A percentile compares a stretch with the other conserved stretches of the same genome.
Evolutionary conservation across 2,113 vertebrate species (phyloP).

Genomic region (Odocoileus virginianus): DNA sequence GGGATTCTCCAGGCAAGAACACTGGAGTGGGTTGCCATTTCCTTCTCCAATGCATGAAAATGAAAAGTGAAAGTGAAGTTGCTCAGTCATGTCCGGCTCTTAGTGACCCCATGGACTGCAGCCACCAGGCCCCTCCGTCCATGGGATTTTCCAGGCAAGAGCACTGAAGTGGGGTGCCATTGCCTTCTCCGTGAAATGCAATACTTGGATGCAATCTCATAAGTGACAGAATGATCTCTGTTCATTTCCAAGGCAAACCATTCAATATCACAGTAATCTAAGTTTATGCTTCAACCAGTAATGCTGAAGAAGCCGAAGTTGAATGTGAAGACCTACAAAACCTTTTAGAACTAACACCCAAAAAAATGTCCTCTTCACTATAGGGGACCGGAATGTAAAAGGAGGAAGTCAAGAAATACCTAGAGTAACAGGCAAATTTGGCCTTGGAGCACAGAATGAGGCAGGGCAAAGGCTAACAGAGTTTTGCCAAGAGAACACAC

Average conservation of each 20-base stretch:
- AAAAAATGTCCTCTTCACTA: not conserved
- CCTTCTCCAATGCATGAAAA: too few species aligned
- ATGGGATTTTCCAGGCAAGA: too few species aligned
- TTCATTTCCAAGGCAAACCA: not conserved
- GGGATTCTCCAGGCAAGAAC: too few species aligned
- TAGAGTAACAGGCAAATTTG: not conserved
- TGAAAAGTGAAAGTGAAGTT: too few species aligned
- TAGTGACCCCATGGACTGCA: too few species aligned
- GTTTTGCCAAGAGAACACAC: not conserved
- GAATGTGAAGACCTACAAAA: not conserved
- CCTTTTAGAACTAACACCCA: not conserved
- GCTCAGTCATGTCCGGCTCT: too few species aligned
- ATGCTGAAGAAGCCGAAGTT: not conserved
- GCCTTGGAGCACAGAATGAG: not conserved
- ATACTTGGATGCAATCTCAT: not conserved
- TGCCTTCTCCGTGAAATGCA: not conserved
- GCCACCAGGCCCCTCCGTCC: too few species aligned
- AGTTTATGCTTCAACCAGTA: not conserved
- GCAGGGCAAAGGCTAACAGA: not conserved
- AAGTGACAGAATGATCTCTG: not conserved
- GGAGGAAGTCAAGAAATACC: not conserved
- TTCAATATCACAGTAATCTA: not conserved
- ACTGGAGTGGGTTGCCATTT: too few species aligned
- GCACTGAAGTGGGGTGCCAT: too few species aligned
- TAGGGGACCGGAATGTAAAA: not conserved